Conservation (phyloP, 2,888 invertebrate species). For the Cerceris ruficornis region DNA sequence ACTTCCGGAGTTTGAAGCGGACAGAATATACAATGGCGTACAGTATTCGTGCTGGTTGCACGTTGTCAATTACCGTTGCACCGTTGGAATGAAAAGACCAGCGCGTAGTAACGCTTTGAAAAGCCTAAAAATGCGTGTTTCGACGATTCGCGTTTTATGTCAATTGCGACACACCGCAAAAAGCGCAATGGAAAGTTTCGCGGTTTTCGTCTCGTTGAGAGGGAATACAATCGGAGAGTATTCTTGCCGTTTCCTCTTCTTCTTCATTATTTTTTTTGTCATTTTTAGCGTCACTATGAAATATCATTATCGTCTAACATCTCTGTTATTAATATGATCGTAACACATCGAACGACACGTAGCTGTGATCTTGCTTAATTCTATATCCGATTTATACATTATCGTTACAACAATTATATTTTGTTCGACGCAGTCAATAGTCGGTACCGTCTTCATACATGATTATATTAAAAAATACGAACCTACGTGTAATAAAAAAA, state of each 20-base stretch:
- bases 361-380: slow-evolving; percentile 24
- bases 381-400: slow-evolving; percentile 51
- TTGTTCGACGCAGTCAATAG: slow-evolving; percentile 31
- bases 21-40: slow-evolving; percentile 3
- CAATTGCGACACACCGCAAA: slow-evolving; percentile 6
- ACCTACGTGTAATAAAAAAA: slow-evolving; percentile 20
- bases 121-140: background rate
- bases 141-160: background rate
- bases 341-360: slow-evolving; percentile 15
- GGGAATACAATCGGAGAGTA: slow-evolving; percentile 22
- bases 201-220: slow-evolving; percentile 15
- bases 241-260: background rate
- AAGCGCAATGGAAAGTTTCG: slow-evolving; percentile 23
- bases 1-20: slow-evolving; percentile 20
- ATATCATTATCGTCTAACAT: slow-evolving; percentile 41
- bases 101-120: slow-evolving; percentile 1
- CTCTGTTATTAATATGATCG: slow-evolving; percentile 28
- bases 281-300: slow-evolving; percentile 24
- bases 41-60: slow-evolving; percentile 15
- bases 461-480: slow-evolving; percentile 27
- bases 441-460: slow-evolving; percentile 27
- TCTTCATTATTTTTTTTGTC: too few species aligned
- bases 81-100: background rate
- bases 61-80: background rate
- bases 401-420: slow-evolving; percentile 32